Evolutionary conservation across 2,113 vertebrate genomes (phyloP), one percentile per base, ranked within the genome.

Genomic region (Tachuris rubrigastra): DNA sequence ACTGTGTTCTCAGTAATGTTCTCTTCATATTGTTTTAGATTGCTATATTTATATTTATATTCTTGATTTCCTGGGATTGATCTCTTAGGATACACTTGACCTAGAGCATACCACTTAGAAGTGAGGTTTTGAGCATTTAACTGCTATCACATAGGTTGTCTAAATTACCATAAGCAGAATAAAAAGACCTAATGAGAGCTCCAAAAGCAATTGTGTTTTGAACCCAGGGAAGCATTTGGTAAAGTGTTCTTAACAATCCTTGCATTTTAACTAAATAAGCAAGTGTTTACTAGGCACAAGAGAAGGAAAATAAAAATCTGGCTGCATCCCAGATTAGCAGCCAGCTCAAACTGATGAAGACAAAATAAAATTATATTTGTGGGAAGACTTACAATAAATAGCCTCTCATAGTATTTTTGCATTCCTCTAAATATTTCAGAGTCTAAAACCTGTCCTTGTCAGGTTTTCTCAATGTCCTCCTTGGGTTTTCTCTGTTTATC

Each of bases 201-300:
- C 82, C 58, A 95, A 94, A 90, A 35, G 56, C 76, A 90, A 81
- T 86, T 84, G 22, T 86, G n/a, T 84, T 95, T 97, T 96, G 85
- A 96, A 95, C 72, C 72, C 56, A 78, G 80, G 76, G 90, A 95
- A 93, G 83, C 79, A 93, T 93, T 76, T 94, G 79, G 50, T 89
- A 94, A 77, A 96, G 71, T 85, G 76, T 84, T 96, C 74, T 85
- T 87, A 94, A 93, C 56, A 93, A 87, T 90, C 81, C 93, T 94
- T 95, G 73, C 83, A 96, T 96, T 95, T 94, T 92, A 90, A 94
- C 94, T 84, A 93, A 95, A 94, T 93, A 97, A 93, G 92, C 59
- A 86, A 84, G 69, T 75, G 86, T 96, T 96, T 97, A 92, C 76
- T 72, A 96, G 93, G 83, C 76, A 90, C 83, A 89, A 76, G 93